Evolutionary conservation across 2,113 vertebrate genomes (phyloP).

Genomic region (Dascyllus trimaculatus): DNA sequence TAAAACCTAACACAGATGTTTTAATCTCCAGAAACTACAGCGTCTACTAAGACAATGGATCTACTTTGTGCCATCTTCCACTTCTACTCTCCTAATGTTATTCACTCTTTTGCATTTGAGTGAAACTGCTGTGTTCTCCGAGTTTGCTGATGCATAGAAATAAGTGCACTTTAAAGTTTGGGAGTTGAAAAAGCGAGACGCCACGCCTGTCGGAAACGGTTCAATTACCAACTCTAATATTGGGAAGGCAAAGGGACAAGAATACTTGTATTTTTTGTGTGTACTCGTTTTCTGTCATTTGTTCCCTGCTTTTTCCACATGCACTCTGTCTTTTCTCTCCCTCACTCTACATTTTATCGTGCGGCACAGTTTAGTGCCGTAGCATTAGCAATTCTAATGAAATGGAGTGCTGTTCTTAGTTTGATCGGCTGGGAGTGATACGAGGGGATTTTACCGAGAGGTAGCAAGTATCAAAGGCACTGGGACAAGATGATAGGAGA

Average conservation of each 20-base stretch:
- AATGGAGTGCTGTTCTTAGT: conserved; percentile 53
- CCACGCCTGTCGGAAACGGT: conserved; percentile 59
- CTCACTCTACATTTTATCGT: conserved; percentile 34
- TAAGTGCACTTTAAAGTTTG: conserved; percentile 73
- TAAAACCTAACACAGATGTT: conserved; percentile 12
- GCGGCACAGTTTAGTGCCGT: conserved; percentile 44
- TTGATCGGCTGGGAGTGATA: conserved; percentile 62
- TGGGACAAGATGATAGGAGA: conserved; percentile 44
- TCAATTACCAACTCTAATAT: conserved; percentile 68
- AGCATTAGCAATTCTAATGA: conserved; percentile 80
- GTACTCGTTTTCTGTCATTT: conserved; percentile 19
- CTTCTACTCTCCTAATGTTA: conserved; percentile 48
- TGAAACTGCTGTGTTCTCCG: conserved; percentile 32
- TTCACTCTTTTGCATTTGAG: conserved; percentile 63
- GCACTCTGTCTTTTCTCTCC: neutral
- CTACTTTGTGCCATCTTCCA: conserved; percentile 12
- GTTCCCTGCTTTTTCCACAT: conserved; percentile 1
- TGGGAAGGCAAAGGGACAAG: conserved; percentile 36
- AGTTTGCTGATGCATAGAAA: conserved; percentile 71
- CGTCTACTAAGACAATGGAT: conserved; percentile 11
- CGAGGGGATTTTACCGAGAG: conserved; percentile 54
- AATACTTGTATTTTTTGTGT: conserved; percentile 33
- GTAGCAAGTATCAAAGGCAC: conserved; percentile 56
- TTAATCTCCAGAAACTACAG: conserved; percentile 36
- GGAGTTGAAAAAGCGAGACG: conserved; percentile 30